These are phyloP conservation scores for Trissoscelio sp. DNA, from an alignment of 2,888 invertebrate genomes.

Conservation along the genomic window DNA sequence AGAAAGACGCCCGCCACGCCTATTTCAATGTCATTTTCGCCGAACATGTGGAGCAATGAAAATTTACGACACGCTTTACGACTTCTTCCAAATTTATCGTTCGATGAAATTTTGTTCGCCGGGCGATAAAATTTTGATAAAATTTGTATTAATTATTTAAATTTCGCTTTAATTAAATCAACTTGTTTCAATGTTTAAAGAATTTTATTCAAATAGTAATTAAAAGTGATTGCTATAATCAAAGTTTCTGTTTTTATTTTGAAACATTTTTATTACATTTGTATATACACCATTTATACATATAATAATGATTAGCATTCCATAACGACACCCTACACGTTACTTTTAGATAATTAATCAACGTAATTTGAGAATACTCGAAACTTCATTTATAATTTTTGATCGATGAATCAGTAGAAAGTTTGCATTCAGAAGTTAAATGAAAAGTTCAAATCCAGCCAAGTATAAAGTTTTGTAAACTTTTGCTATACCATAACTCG, in stretches of 20 bases:
- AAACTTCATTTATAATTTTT: constrained; percentile 46
- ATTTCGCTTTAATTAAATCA: too few species aligned
- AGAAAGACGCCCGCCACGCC: constrained; percentile 49
- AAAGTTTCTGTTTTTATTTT: too few species aligned
- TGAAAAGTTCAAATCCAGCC: constrained; percentile 31
- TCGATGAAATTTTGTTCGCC: not conserved
- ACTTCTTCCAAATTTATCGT: constrained; percentile 29
- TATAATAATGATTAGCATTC: not conserved
- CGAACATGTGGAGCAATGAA: constrained; percentile 44
- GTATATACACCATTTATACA: too few species aligned
- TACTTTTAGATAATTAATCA: constrained; percentile 27
- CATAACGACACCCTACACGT: not conserved
- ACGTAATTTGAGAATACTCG: constrained; percentile 16
- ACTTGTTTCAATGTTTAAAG: too few species aligned
- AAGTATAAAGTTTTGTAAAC: constrained; percentile 21
- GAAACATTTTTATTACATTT: too few species aligned
- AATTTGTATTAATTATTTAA: too few species aligned
- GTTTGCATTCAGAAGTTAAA: constrained; percentile 34
- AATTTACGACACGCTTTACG: constrained; percentile 43
- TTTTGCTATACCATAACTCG: not conserved
- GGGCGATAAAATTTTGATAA: constrained; percentile 12
- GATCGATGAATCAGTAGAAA: constrained; percentile 38
- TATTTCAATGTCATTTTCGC: constrained; percentile 24
- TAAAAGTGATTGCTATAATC: too few species aligned
- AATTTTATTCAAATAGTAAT: too few species aligned